Evolutionary conservation across 2,888 invertebrate genomes (phyloP), one percentile per base, ranked within the genome.

Genomic region (Autographa gamma): DNA sequence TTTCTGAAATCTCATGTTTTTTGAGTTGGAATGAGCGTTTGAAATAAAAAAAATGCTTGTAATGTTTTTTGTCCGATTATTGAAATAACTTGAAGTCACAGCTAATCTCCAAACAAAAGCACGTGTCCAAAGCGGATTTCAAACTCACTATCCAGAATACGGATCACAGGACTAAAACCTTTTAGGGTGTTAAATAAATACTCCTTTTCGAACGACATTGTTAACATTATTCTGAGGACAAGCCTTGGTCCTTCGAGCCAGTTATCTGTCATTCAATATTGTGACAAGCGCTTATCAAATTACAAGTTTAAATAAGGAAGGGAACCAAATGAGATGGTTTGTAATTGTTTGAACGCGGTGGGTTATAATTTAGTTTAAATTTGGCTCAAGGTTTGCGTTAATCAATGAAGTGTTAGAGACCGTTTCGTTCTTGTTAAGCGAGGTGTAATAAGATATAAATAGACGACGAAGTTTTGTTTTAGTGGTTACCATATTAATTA

Each of bases 171-270:
- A 56, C 54, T 56, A 11, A 56, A 3, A 56, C 19, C 54, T 56
- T 56, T 56, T 19, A 25, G 13, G 54, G 54, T 56, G 54, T 56
- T 56, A 56, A 56, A 56, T 56, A 56, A 56, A 56, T 56, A 56
- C 25, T 4, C 54, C 25, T 25, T 56, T 48, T 9, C 11, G 11
- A 48, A 16, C 48, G 48, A 2, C 54, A 56, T 25, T 56, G 13
- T 56, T 25, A 56, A 56, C 25, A 56, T 56, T 56, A 56, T 56
- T 56, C 13, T 56, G 4, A 25, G 54, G 25, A 56, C 19, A 56
- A 13, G 8, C 25, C 5, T 11, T 56, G 19, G 54, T 56, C 54
- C 25, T 56, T 56, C 19, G 54, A 56, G 54, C 13, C 54, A 7
- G 48, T 48, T 25, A 56, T 56, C 54, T 19, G 8, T 25, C 25